phyloP scores from a whole-genome alignment of 2,797 vertebrate genomes.

The Gymnoscopelus braueri region DNA sequence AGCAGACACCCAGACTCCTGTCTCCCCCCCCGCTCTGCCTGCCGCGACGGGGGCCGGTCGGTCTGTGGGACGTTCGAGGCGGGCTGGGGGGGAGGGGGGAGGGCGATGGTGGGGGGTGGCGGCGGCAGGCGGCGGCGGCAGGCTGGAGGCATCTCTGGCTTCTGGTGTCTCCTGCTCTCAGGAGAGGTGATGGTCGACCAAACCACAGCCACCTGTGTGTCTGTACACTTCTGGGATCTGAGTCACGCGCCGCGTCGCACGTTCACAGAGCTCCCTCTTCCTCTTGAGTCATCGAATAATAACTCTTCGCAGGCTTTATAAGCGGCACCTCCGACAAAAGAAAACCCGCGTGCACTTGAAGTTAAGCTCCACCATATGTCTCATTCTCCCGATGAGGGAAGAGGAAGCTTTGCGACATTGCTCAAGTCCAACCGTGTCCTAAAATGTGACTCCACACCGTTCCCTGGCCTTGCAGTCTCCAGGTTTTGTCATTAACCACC shows the following conservation, averaged over 20 bases:
- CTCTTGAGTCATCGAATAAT: constrained; percentile 58
- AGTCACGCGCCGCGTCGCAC: constrained; percentile 53
- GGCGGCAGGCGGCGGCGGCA: background rate
- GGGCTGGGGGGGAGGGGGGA: constrained; percentile 3
- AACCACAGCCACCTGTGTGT: constrained; percentile 50
- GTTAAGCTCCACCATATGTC: background rate
- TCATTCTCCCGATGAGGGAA: too few species aligned
- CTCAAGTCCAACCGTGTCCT: background rate
- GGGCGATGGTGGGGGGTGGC: background rate
- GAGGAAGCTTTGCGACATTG: background rate
- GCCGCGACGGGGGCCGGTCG: constrained; percentile 23
- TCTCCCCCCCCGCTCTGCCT: constrained; percentile 48
- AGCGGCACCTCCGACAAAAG: constrained; percentile 13
- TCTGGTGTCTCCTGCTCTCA: constrained; percentile 26
- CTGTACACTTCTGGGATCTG: constrained; percentile 20
- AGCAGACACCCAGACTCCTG: constrained; percentile 77
- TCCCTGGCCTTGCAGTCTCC: background rate
- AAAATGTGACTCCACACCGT: background rate
- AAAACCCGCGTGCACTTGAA: constrained; percentile 14
- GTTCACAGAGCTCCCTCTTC: constrained; percentile 36
- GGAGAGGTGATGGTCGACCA: constrained; percentile 25
- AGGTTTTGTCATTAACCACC: constrained; percentile 6
- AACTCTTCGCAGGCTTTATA: constrained; percentile 21
- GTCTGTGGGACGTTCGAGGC: constrained; percentile 4
- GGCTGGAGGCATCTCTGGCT: constrained; percentile 16